Conservation (phyloP, 2,888 invertebrate genomes). For the Dichetophora obliterata region DNA sequence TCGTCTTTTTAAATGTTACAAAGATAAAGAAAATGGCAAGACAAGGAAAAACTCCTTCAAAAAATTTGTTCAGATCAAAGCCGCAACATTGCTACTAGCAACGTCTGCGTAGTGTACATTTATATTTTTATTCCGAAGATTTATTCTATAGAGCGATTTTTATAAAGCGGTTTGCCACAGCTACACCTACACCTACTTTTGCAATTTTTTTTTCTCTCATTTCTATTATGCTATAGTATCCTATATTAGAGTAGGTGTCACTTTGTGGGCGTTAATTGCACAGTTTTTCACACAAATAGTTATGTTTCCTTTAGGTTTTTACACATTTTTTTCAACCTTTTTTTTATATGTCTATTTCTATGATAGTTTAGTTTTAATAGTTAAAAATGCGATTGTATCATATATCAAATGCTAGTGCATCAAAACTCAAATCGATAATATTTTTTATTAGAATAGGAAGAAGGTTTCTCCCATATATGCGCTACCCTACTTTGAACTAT, state of each 20-base stretch:
- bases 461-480: too few relatives aligned
- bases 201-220: slow-evolving; percentile 9
- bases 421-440: too few relatives aligned
- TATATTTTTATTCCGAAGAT: background rate
- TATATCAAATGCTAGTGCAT: too few relatives aligned
- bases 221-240: background rate
- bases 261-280: slow-evolving; percentile 53
- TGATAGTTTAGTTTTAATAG: too few relatives aligned
- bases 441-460: too few relatives aligned
- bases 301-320: background rate
- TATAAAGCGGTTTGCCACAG: slow-evolving; percentile 54
- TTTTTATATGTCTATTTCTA: too few relatives aligned
- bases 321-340: background rate
- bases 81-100: background rate
- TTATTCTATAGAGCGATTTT: slow-evolving; percentile 24
- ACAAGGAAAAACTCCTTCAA: background rate
- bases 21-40: background rate
- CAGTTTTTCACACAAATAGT: slow-evolving; percentile 47
- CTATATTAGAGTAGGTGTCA: slow-evolving; percentile 49
- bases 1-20: background rate
- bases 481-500: too few relatives aligned
- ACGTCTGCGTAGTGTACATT: background rate
- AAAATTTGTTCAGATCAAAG: background rate
- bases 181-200: slow-evolving; percentile 58
- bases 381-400: too few relatives aligned